phyloP scores from a whole-genome alignment of 2,888 invertebrate species.

The Hirtodrosophila alboralis region DNA sequence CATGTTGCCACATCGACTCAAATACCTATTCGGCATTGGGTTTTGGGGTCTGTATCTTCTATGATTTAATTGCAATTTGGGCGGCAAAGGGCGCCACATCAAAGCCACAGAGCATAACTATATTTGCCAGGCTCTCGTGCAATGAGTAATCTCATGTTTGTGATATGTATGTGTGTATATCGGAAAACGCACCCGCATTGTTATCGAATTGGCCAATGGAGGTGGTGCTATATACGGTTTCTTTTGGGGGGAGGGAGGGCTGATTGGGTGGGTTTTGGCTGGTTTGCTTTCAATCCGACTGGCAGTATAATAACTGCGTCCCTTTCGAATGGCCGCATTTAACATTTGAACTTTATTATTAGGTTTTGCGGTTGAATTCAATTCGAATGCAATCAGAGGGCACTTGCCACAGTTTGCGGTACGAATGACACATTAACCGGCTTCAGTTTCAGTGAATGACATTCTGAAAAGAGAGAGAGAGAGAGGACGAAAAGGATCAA shows the following conservation, averaged over 20 bases:
- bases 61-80: conserved; percentile 57
- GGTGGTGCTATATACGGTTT: background rate
- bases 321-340: conserved; percentile 33
- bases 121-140: conserved; percentile 58
- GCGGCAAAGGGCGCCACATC: conserved; percentile 32
- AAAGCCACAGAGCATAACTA: conserved; percentile 57
- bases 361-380: conserved; percentile 79
- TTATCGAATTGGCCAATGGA: conserved; percentile 47
- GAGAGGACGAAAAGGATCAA: conserved; percentile 10
- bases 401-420: conserved; percentile 63
- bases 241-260: too few relatives aligned
- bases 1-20: conserved; percentile 61
- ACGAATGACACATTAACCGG: conserved; percentile 50
- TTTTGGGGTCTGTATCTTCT: conserved; percentile 35
- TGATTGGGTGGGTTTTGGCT: conserved; percentile 8
- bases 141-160: conserved; percentile 29
- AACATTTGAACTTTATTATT: conserved; percentile 69
- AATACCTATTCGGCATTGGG: conserved; percentile 35
- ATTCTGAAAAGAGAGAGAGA: background rate
- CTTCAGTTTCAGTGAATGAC: conserved; percentile 3
- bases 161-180: conserved; percentile 20
- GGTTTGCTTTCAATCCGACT: too few relatives aligned
- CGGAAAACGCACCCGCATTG: conserved; percentile 54
- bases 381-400: conserved; percentile 74
- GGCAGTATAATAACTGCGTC: conserved; percentile 14